phyloP scores from a whole-genome alignment of 2,113 vertebrate species.

The Paedocypris sp. region DNA sequence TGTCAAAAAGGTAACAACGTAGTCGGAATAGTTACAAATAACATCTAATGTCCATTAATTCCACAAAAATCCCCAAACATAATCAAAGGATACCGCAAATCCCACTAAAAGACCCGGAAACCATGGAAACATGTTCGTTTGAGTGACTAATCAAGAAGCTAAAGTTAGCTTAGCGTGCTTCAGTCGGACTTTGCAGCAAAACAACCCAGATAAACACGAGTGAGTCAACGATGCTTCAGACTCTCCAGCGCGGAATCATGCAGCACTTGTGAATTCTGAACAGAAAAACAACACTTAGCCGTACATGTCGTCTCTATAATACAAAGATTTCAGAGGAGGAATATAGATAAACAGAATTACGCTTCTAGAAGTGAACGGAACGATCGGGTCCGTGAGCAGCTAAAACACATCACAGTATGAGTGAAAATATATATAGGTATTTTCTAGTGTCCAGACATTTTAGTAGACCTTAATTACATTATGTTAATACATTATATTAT shows the following conservation, averaged over 20 bases:
- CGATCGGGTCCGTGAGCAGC: too few species aligned
- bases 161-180: not conserved
- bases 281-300: constrained; percentile 25
- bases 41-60: not conserved
- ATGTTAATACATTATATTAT: too few species aligned
- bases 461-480: too few species aligned
- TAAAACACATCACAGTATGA: too few species aligned
- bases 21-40: too few species aligned
- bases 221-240: constrained; percentile 11
- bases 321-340: too few species aligned
- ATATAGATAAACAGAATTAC: too few species aligned
- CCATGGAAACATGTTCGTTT: not conserved
- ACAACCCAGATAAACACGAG: constrained; percentile 12
- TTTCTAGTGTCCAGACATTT: too few species aligned
- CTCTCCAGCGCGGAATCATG: constrained; percentile 16
- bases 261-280: constrained; percentile 6
- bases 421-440: too few species aligned
- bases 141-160: constrained; percentile 8
- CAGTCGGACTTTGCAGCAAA: not conserved
- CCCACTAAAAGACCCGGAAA: not conserved
- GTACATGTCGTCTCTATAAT: constrained; percentile 14
- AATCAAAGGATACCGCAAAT: not conserved
- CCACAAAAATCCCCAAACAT: not conserved
- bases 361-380: too few species aligned
- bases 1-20: not conserved